Base-by-base conservation (phyloP, 2,888 invertebrate genomes). In the Cloeon dipterum region DNA sequence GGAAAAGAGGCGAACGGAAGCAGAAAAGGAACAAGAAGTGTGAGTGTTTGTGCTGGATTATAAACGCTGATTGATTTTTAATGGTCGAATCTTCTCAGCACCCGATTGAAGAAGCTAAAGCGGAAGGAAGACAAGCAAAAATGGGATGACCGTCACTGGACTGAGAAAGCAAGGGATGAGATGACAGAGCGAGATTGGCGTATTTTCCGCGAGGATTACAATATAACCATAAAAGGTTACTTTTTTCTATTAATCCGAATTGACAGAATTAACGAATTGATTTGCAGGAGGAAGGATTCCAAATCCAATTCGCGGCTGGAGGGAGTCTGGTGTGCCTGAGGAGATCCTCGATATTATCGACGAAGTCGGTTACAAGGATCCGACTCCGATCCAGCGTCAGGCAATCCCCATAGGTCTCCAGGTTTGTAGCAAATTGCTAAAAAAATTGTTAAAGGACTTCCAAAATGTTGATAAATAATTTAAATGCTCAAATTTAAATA, bases 151-250 rank as follows among this genome's bases (percentile, higher is more conserved):
- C 70, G 98, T 4, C 98, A 99, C 56, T 99, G 98, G 98, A 81
- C 85, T 3, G 93, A 96, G 50, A 98, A 98, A 55, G 74, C 74
- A 8, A 60, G 77, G 1, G 73, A 75, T 36, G 93, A 96, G 57
- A 99, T 99, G 98, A 88, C 85, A 0, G 96, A 99, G 55, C 68
- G 98, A 48, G 98, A 99, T 63, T 99, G 98, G 98, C 73, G 98
- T 56, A 99, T 99, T 49, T 99, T 99, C 56, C 70, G 94, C 44
- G 98, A 99, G 58, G 98, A 99, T 60, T 99, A 93, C 56, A 98
- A 91, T 53, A 94, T 99, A 37, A 83, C 91, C 3, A 85, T 96
- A 42, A 98, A 99, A 59, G 93, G 68, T 54, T 42, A 34, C n/a
- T n/a, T n/a, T n/a, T n/a, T n/a, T n/a, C n/a, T n/a, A n/a, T n/a